Conservation (phyloP, 2,888 invertebrate species). For the Mimas tiliae region DNA sequence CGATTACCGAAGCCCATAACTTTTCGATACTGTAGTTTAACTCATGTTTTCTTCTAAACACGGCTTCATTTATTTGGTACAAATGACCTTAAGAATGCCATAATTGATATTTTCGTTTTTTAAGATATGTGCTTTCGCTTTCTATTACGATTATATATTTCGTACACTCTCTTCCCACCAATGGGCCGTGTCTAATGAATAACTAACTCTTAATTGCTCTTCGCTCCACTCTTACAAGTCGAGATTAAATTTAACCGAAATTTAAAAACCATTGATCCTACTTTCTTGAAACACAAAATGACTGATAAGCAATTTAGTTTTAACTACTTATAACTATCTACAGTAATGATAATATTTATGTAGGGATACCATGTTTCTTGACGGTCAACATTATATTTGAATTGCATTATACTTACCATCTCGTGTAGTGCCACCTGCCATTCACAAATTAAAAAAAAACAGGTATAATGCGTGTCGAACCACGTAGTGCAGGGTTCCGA, state of each 20-base stretch:
- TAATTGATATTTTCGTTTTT: neutral
- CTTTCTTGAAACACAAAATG: too few relatives aligned
- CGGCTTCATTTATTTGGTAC: neutral
- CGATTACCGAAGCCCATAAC: too few relatives aligned
- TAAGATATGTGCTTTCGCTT: neutral
- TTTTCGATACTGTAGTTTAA: too few relatives aligned
- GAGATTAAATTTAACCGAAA: neutral
- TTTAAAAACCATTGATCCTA: neutral
- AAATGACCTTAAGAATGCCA: neutral
- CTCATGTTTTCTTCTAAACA: too few relatives aligned
- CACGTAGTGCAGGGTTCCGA: too few relatives aligned
- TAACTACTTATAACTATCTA: neutral
- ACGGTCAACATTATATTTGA: too few relatives aligned
- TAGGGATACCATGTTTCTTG: too few relatives aligned
- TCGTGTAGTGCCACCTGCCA: too few relatives aligned
- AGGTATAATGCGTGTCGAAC: too few relatives aligned
- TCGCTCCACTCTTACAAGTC: neutral
- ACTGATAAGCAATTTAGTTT: neutral
- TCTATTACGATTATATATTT: slow-evolving; percentile 1
- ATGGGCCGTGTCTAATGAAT: neutral
- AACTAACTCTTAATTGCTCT: slow-evolving; percentile 3
- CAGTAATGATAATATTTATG: too few relatives aligned
- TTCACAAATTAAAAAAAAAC: too few relatives aligned
- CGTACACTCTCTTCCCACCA: neutral
- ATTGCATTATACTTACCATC: too few relatives aligned